Evolutionary conservation across 1,140 invertebrate genomes (phyloP).

Genomic region (Caenorhabditis briggsae): DNA sequence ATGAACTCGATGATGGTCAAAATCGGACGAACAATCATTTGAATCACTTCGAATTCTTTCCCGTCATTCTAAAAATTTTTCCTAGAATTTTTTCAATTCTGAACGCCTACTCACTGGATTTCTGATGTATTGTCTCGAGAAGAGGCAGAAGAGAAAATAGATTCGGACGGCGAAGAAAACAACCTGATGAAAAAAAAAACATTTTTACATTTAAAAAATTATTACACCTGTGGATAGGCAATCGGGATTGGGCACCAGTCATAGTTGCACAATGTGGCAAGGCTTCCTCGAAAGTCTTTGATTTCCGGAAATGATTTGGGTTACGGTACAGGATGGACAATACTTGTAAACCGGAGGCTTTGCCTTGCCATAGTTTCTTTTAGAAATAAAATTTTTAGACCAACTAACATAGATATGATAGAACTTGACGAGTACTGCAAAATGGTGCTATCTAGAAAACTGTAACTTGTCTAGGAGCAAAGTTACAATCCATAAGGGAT

Average conservation of each 20-base stretch:
- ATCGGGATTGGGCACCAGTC: slow-evolving; percentile 76
- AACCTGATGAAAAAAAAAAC: slow-evolving; percentile 57
- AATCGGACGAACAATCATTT: slow-evolving; percentile 85
- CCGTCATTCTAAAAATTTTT: slow-evolving; percentile 6
- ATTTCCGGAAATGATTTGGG: slow-evolving; percentile 70
- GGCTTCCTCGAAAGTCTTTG: slow-evolving; percentile 68
- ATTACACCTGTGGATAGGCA: slow-evolving; percentile 72
- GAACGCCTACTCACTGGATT: not conserved
- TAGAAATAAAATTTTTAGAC: too few species aligned
- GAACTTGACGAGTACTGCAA: too few species aligned
- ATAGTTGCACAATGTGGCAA: slow-evolving; percentile 72
- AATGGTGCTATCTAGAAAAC: too few species aligned
- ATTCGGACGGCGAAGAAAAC: slow-evolving; percentile 75
- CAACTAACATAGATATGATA: too few species aligned
- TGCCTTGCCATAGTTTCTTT: too few species aligned
- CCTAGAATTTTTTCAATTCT: not conserved
- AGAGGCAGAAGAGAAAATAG: slow-evolving; percentile 75
- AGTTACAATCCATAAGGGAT: too few species aligned
- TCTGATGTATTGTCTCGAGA: slow-evolving; percentile 72
- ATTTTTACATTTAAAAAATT: slow-evolving; percentile 15
- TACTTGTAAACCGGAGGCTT: too few species aligned
- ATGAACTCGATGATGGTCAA: slow-evolving; percentile 89
- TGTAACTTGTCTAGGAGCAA: too few species aligned
- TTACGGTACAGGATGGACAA: too few species aligned
- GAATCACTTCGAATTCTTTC: slow-evolving; percentile 1